Conservation (phyloP, 2,888 invertebrate species). For the Meghimatium bilineatum region DNA sequence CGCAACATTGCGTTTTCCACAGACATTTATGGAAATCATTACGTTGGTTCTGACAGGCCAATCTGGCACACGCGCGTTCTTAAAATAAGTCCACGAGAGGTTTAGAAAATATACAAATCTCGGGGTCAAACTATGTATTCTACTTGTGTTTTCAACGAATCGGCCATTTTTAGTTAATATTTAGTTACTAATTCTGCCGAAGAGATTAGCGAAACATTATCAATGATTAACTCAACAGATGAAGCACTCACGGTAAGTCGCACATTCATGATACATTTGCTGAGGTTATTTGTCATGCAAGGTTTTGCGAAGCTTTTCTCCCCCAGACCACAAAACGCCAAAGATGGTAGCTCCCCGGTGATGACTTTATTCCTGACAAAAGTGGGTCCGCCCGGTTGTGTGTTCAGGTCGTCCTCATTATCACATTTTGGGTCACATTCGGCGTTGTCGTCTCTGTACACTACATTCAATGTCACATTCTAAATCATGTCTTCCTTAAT, state of each 20-base stretch:
- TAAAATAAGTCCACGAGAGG: slow-evolving; percentile 4
- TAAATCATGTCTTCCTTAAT: neutral
- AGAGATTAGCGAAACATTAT: neutral
- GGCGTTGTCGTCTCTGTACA: neutral
- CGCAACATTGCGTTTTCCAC: too few relatives aligned
- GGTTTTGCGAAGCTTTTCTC: slow-evolving; percentile 24
- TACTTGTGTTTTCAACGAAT: slow-evolving; percentile 5
- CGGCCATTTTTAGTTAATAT: slow-evolving; percentile 31
- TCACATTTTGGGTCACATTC: neutral
- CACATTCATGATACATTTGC: neutral
- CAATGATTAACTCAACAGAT: neutral
- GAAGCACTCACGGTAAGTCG: neutral
- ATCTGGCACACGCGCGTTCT: slow-evolving; percentile 17
- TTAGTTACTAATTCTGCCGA: neutral
- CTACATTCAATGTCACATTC: neutral
- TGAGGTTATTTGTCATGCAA: neutral
- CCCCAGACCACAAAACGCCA: slow-evolving; percentile 18
- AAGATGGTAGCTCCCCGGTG: slow-evolving; percentile 38
- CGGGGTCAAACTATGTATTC: slow-evolving; percentile 32
- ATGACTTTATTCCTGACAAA: neutral
- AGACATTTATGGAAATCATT: too few relatives aligned
- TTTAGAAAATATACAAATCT: slow-evolving; percentile 33
- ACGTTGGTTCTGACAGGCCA: neutral
- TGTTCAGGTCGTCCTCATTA: slow-evolving; percentile 21
- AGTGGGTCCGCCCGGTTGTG: slow-evolving; percentile 16